Evolutionary conservation across 2,888 invertebrate genomes (phyloP).

Genomic region (Parnassius mnemosyne): DNA sequence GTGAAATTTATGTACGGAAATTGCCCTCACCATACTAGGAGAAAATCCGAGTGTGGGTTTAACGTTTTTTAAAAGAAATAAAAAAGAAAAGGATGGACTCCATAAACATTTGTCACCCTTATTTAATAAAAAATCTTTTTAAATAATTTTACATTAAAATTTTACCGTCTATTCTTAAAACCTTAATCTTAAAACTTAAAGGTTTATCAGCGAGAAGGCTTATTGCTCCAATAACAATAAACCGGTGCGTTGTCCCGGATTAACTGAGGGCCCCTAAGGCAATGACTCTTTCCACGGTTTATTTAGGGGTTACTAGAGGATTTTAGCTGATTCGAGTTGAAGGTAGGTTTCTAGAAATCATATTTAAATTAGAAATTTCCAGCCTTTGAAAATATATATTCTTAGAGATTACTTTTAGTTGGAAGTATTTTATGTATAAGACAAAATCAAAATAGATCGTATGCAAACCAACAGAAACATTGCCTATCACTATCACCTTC

Average conservation of each 20-base stretch:
- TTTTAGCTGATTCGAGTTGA: neutral
- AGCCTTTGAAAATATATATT: too few species aligned
- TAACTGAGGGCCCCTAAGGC: constrained; percentile 1
- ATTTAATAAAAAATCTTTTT: neutral
- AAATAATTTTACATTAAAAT: neutral
- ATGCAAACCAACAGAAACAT: too few species aligned
- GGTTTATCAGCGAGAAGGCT: constrained; percentile 2
- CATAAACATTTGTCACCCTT: too few species aligned
- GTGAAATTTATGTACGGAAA: too few species aligned
- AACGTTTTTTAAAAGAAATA: too few species aligned
- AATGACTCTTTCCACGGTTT: constrained; percentile 9
- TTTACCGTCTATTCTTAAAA: constrained; percentile 7
- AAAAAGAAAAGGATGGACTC: too few species aligned
- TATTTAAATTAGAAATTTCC: neutral
- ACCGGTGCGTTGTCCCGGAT: constrained; percentile 4
- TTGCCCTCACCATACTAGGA: too few species aligned
- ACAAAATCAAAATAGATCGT: too few species aligned
- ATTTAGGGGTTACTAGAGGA: constrained; percentile 11
- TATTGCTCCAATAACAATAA: constrained; percentile 14
- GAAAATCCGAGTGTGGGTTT: too few species aligned
- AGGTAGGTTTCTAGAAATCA: constrained; percentile 7
- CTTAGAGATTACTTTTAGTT: too few species aligned
- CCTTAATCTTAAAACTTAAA: neutral
- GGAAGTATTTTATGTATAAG: too few species aligned
- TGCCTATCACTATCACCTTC: too few species aligned